These are phyloP conservation scores for Macrotis lagotis DNA, from an alignment of 2,113 vertebrate species.

Conservation along the genomic window DNA sequence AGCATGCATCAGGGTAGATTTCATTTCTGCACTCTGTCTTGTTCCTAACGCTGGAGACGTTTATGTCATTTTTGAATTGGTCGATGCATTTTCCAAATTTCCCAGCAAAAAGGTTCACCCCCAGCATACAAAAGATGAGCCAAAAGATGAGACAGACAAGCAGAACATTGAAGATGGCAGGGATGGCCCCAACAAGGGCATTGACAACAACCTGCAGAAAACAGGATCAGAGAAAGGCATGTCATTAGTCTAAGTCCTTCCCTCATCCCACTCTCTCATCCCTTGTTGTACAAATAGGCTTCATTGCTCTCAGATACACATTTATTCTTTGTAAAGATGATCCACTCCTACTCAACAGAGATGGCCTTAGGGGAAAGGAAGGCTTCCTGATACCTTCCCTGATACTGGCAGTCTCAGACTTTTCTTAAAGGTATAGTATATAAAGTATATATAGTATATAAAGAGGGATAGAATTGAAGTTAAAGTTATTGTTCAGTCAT, in stretches of 20 bases:
- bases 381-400: not conserved
- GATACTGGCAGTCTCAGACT: too few relatives aligned
- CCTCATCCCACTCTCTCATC: not conserved
- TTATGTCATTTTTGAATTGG: not conserved
- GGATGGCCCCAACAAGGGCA: slow-evolving; percentile 84
- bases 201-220: slow-evolving; percentile 84
- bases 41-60: fast-evolving
- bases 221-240: not conserved
- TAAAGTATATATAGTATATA: too few relatives aligned
- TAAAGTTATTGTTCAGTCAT: not conserved
- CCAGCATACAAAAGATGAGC: slow-evolving; percentile 86
- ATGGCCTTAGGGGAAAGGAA: not conserved
- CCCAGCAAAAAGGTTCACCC: slow-evolving; percentile 79
- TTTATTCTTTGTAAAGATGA: not conserved
- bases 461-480: not conserved
- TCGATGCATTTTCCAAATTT: slow-evolving; percentile 77
- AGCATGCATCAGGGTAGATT: not conserved
- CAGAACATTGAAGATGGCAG: slow-evolving; percentile 85
- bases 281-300: not conserved
- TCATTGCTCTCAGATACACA: not conserved
- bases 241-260: not conserved
- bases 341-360: not conserved
- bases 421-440: not conserved
- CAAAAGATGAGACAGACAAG: slow-evolving; percentile 87
- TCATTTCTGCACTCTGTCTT: fast-evolving